A percentile compares a stretch with the other conserved stretches of the same genome.
phyloP scores from a whole-genome alignment of 2,113 vertebrate species.

The Passer montanus region DNA sequence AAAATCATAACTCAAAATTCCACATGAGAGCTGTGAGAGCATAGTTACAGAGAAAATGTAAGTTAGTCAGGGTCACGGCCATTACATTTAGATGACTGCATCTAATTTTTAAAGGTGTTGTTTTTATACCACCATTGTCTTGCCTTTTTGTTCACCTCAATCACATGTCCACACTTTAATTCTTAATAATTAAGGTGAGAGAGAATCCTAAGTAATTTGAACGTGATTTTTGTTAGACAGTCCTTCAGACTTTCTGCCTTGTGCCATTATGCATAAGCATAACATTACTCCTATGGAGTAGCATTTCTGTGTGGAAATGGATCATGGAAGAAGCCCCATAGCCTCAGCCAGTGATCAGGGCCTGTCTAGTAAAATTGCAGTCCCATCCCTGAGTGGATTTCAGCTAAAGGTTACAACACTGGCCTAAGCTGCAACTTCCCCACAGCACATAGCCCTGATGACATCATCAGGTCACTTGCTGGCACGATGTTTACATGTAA shows the following conservation, averaged over 20 bases:
- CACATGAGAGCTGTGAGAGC: not conserved
- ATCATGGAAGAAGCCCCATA: not conserved
- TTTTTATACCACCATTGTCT: not conserved
- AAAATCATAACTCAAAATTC: not conserved
- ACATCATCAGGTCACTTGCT: not conserved
- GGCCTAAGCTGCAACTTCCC: not conserved
- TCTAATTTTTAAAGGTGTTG: not conserved
- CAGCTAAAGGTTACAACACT: not conserved
- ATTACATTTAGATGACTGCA: not conserved
- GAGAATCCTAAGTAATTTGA: not conserved
- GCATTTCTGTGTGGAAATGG: not conserved
- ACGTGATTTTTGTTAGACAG: not conserved
- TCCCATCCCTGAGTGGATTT: not conserved
- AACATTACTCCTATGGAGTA: not conserved
- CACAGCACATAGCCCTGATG: not conserved
- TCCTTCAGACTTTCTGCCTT: not conserved
- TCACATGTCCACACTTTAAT: not conserved
- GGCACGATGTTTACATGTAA: not conserved
- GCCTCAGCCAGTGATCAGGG: not conserved
- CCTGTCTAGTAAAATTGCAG: rapidly evolving
- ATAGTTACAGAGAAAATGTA: not conserved
- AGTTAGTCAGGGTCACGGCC: not conserved
- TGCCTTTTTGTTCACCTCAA: not conserved
- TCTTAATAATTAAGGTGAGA: not conserved
- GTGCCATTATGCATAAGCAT: not conserved